These are phyloP conservation scores for Subacronicta megacephala DNA, from an alignment of 2,888 invertebrate species.

Conservation along the genomic window DNA sequence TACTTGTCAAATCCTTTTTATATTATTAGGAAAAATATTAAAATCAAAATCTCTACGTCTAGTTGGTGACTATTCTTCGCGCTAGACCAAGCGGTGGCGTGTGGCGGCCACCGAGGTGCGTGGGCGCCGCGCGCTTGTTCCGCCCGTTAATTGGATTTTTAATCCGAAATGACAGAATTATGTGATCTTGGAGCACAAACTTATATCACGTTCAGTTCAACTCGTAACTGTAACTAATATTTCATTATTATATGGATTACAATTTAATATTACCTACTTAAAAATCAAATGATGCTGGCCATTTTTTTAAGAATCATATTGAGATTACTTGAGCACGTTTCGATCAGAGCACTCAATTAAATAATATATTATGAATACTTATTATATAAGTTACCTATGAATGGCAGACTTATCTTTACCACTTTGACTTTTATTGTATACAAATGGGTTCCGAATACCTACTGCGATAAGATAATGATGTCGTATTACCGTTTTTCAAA, in stretches of 20 bases:
- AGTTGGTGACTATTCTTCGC: conserved; percentile 29
- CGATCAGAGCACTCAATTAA: neutral
- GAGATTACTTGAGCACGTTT: neutral
- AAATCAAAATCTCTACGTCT: conserved; percentile 23
- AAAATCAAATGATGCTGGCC: conserved; percentile 7
- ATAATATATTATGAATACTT: neutral
- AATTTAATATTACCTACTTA: conserved; percentile 15
- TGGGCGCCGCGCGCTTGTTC: conserved; percentile 58
- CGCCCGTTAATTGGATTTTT: conserved; percentile 66
- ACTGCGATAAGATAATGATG: conserved; percentile 41
- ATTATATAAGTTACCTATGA: neutral
- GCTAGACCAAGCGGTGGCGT: conserved; percentile 16
- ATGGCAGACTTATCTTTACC: neutral
- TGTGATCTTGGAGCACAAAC: conserved; percentile 42
- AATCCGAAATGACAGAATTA: conserved; percentile 66
- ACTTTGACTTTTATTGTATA: neutral
- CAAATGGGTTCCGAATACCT: conserved; percentile 12
- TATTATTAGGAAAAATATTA: conserved; percentile 31
- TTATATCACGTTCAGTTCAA: conserved; percentile 29
- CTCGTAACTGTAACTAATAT: conserved; percentile 41
- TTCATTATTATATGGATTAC: conserved; percentile 23
- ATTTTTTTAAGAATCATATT: neutral
- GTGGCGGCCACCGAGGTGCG: conserved; percentile 33
- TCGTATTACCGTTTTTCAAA: conserved; percentile 49
- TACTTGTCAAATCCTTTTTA: too few relatives aligned